These are phyloP conservation scores for Drosophila affinis DNA, from an alignment of 2,888 invertebrate genomes.

Conservation along the genomic window DNA sequence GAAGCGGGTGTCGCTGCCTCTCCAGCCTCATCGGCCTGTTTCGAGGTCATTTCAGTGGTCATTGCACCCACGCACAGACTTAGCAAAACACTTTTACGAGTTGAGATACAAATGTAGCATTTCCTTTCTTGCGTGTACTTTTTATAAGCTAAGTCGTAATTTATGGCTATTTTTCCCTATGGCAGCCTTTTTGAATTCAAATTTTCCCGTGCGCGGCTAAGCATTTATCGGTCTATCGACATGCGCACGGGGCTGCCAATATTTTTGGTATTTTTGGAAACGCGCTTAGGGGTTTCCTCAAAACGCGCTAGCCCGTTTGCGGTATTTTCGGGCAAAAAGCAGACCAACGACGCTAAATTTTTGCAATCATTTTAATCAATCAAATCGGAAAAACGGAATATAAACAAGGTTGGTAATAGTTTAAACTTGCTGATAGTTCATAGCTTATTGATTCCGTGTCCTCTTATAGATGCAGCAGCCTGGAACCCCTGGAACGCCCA, in stretches of 20 bases:
- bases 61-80: constrained; percentile 54
- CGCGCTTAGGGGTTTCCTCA: not conserved
- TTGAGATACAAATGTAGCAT: constrained; percentile 25
- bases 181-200: not conserved
- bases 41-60: constrained; percentile 72
- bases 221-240: constrained; percentile 26
- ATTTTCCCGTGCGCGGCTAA: constrained; percentile 7
- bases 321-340: not conserved
- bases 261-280: constrained; percentile 2
- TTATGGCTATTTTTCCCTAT: not conserved
- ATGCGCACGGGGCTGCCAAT: constrained; percentile 17
- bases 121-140: not conserved
- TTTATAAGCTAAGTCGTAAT: too few relatives aligned
- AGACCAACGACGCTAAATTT: not conserved
- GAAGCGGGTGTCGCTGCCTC: constrained; percentile 68
- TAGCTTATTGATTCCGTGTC: not conserved
- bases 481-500: not conserved
- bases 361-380: not conserved
- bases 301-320: not conserved
- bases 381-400: not conserved
- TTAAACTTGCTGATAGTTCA: not conserved
- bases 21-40: constrained; percentile 37
- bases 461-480: not conserved
- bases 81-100: constrained; percentile 11
- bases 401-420: not conserved